Base-by-base conservation (phyloP, 2,888 invertebrate genomes). In the Eupithecia vulgata region DNA sequence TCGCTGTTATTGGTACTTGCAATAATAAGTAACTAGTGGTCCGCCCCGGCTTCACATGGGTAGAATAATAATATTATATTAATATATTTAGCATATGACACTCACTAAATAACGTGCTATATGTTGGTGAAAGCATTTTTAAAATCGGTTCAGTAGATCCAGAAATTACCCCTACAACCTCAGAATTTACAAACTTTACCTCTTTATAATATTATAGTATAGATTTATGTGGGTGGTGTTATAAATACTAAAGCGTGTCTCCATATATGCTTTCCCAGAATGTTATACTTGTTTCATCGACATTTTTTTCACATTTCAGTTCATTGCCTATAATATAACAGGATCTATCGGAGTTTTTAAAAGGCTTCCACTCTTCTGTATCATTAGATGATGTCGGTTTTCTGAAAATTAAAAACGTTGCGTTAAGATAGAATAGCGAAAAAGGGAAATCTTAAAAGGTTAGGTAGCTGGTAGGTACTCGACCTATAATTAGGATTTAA, bases 261-360 rank as follows among this genome's bases (percentile, higher is more conserved):
- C 57, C 57, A 37, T 93, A 94, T 68, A 94, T 85, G 65, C 85
- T 80, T 78, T 93, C 92, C 94, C 94, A 94, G 70, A 94, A 91
- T 45, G 75, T 76, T 73, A 91, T 88, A 76, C 87, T 88, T 37
- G 85, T 79, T 65, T 79, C 82, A 69, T 89, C 85, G 5, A 86
- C 83, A 72, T 90, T 83, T 75, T 77, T 75, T 45, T 78, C 80
- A 79, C 90, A 89, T 80, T 86, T 84, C 0, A 87, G 78, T 59
- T 84, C 79, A 70, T 88, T 84, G 68, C 87, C 92, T 67, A 94
- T 91, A n/a, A 88, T 77, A 66, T 84, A 88, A 78, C 87, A 91
- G 77, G 89, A 82, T 73, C 86, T 83, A 74, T 88, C 85, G 1
- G 79, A 77, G 61, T 90, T 87, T n/a, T 81, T 85, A 75, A 90